Base-by-base conservation (phyloP, 1,140 invertebrate species). In the Dysdera silvatica region DNA sequence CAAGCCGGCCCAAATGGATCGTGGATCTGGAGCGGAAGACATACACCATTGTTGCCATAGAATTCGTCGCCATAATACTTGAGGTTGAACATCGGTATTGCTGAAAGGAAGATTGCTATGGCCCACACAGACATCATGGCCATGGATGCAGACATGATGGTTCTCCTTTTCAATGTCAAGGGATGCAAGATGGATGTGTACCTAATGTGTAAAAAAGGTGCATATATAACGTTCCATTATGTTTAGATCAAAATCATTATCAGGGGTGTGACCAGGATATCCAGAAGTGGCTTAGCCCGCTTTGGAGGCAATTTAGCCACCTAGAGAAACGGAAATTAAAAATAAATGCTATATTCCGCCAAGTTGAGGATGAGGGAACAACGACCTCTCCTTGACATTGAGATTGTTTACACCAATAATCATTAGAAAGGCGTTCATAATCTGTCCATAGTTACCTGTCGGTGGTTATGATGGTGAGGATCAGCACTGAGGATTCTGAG, bases 381-480 rank as follows among this genome's bases (percentile, higher is more conserved):
- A n/a, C n/a, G n/a, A n/a, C n/a, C n/a, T n/a, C n/a, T n/a, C n/a
- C n/a, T n/a, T n/a, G n/a, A n/a, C n/a, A n/a, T n/a, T n/a, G n/a
- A n/a, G n/a, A n/a, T n/a, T n/a, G n/a, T n/a, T n/a, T n/a, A n/a
- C n/a, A n/a, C n/a, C n/a, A n/a, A n/a, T n/a, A n/a, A n/a, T n/a
- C n/a, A n/a, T n/a, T n/a, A n/a, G n/a, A n/a, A n/a, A n/a, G n/a
- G n/a, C n/a, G n/a, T n/a, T n/a, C n/a, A n/a, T n/a, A n/a, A 24
- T 53, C 6, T 24, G 20, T 26, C 6, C 0, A 33, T 37, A 20
- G 12, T 7, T 71, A 76, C 31, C 87, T 78, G 67, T 89, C 87
- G 49, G 88, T 71, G 2, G 87, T 87, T 79, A 89, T 86, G 65
- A 87, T 84, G 0, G 84, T 82, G 67, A 89, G 72, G 49, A 88